These are phyloP conservation scores for Cylas formicarius DNA, from an alignment of 1,140 invertebrate species.

Conservation along the genomic window DNA sequence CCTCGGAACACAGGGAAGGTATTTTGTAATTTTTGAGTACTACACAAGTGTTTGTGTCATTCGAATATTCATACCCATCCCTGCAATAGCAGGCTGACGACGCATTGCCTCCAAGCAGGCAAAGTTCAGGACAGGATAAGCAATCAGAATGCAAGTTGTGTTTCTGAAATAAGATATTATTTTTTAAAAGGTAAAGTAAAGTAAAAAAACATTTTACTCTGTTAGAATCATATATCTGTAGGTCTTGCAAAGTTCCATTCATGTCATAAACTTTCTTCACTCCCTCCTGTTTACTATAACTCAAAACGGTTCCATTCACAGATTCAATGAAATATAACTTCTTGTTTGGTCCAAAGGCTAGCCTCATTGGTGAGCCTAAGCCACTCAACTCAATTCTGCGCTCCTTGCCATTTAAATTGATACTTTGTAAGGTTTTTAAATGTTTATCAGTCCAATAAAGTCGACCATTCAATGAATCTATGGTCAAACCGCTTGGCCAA, in stretches of 20 bases:
- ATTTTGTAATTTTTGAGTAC: slow-evolving; percentile 22
- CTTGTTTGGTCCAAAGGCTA: slow-evolving; percentile 53
- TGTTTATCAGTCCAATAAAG: slow-evolving; percentile 74
- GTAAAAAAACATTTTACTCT: slow-evolving; percentile 17
- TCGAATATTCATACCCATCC: slow-evolving; percentile 42
- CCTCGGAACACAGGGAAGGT: slow-evolving; percentile 20
- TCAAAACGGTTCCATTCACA: slow-evolving; percentile 50
- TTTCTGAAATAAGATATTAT: slow-evolving; percentile 4
- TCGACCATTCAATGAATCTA: slow-evolving; percentile 67
- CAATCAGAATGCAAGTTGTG: slow-evolving; percentile 34
- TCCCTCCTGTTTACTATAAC: slow-evolving; percentile 40
- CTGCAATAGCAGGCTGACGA: slow-evolving; percentile 49
- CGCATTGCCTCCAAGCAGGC: slow-evolving; percentile 46
- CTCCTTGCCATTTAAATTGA: slow-evolving; percentile 64
- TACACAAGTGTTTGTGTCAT: slow-evolving; percentile 29
- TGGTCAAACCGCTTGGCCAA: slow-evolving; percentile 82
- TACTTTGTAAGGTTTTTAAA: slow-evolving; percentile 65
- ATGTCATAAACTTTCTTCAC: slow-evolving; percentile 42
- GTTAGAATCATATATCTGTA: slow-evolving; percentile 52
- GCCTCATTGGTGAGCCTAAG: slow-evolving; percentile 63
- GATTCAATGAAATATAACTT: slow-evolving; percentile 69
- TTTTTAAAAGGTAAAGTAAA: background rate
- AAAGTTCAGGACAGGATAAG: slow-evolving; percentile 47
- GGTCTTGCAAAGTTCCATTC: slow-evolving; percentile 54
- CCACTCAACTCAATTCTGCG: slow-evolving; percentile 51